Base-by-base conservation (phyloP, 2,888 invertebrate species). In the Choreutis nemorana region DNA sequence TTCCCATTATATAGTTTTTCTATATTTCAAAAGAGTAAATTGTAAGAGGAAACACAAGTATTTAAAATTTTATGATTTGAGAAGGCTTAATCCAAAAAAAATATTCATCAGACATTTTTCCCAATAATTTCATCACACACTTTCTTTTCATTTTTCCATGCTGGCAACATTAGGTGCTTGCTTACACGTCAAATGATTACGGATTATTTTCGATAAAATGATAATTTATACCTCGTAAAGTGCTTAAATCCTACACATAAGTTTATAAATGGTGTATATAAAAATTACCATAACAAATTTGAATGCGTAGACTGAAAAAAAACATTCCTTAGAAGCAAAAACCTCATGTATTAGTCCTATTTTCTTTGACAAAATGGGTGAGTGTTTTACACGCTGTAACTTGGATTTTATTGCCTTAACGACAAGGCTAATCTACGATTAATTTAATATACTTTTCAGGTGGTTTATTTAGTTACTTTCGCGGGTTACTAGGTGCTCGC, bases 401-500 rank as follows among this genome's bases (percentile, higher is more conserved):
- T 44, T 40, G 14, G 32, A 39, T 44, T 37, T 44, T 42, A 44
- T 32, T 37, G 22, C 28, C 33, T 23, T 26, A 38, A 32, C 34
- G 39, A 29, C 21, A 18, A 18, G 27, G 23, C 30, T 32, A 21
- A 37, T 39, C 29, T 26, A 28, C 28, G 33, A 35, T 32, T 18
- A 31, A 20, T 33, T 29, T 32, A 23, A 34, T 34, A 24, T 29
- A 35, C 27, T 40, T 83, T 83, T 24, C 73, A 94, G 97, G 97
- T 81, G 95, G 95, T 63, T 81, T 98, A 62, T 85, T 97, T 68
- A 96, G 96, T 81, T 97, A 97, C 78, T 98, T 99, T 81, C 89
- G 93, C 55, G 91, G 92, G 50, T 83, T 99, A 48, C 85, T 99
- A 62, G 98, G 98, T 24, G 94, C 93, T 41, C 89, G 97, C 53